Base-by-base conservation (phyloP, 1,140 invertebrate species). In the Battus philenor region DNA sequence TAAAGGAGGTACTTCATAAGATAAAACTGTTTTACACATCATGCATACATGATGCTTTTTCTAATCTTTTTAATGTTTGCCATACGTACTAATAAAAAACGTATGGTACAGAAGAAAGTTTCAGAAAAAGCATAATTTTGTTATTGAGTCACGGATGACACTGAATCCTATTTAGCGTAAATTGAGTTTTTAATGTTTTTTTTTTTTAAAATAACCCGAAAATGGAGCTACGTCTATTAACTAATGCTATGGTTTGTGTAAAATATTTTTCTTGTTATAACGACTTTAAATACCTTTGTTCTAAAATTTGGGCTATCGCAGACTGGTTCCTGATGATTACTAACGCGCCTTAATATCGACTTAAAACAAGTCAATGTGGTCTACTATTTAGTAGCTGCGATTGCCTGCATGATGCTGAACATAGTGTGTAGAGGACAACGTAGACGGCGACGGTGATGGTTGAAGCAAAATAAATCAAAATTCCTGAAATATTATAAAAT, bases 401-500 rank as follows among this genome's bases (percentile, higher is more conserved):
- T 29, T 27, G 38, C 36, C 18, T 39, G 10, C 12, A 2, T 27
- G 38, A 29, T 41, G 38, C 24, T 41, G 26, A 41, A 29, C 38
- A 41, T 16, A 15, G 36, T 41, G 38, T 41, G n/a, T n/a, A n/a
- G n/a, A 8, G 38, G 24, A 27, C 26, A 41, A 41, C 24, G 38
- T n/a, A 18, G 16, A n/a, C 38, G 26, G 24, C 38, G 13, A 15
- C 38, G 24, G 24, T 41, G 38, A 27, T 41, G 38, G 26, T 41
- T 41, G 38, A 41, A 26, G 38, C 38, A 41, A 41, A 41, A 41
- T 41, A 41, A 41, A 41, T 41, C 38, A 41, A 41, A 41, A 29
- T 7, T 41, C 38, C 38, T 41, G 38, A 41, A 41, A 41, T 41
- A 41, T 41, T 41, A 41, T 41, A 41, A 41, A 41, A 41, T 41